Percentiles rank a stretch among this genome's conserved stretches.
These are phyloP conservation scores for Rhimphoctona megacephalus DNA, from an alignment of 2,888 invertebrate species.

Conservation along the genomic window DNA sequence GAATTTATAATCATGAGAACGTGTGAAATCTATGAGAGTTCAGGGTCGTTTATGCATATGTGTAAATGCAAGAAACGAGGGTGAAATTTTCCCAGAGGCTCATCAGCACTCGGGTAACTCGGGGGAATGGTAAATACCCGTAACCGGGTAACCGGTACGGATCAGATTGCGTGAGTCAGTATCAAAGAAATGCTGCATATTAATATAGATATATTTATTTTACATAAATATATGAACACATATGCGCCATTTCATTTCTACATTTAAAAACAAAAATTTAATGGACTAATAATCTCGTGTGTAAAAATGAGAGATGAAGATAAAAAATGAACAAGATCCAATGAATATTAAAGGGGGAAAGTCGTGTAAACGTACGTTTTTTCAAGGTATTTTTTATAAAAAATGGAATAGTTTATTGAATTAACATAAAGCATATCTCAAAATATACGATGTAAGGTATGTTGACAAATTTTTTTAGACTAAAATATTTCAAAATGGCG, in stretches of 20 bases:
- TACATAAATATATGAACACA: background rate
- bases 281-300: background rate
- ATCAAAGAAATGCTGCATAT: conserved; percentile 69
- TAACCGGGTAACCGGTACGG: conserved; percentile 67
- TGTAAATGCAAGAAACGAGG: conserved; percentile 58
- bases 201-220: background rate
- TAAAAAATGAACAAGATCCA: no score
- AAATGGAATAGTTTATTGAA: no score
- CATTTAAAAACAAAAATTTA: background rate
- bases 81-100: conserved; percentile 72
- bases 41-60: conserved; percentile 63
- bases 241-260: background rate
- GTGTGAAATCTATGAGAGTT: conserved; percentile 68
- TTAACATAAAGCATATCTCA: no score
- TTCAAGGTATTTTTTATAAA: no score
- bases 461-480: no score
- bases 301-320: no score
- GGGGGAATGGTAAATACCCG: conserved; percentile 58
- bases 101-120: conserved; percentile 40
- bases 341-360: no score
- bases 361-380: no score
- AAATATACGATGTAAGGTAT: no score
- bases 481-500: no score
- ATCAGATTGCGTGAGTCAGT: conserved; percentile 75
- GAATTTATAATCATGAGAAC: conserved; percentile 58